Conservation (phyloP, 2,888 invertebrate species). For the Pollenia amentaria region DNA sequence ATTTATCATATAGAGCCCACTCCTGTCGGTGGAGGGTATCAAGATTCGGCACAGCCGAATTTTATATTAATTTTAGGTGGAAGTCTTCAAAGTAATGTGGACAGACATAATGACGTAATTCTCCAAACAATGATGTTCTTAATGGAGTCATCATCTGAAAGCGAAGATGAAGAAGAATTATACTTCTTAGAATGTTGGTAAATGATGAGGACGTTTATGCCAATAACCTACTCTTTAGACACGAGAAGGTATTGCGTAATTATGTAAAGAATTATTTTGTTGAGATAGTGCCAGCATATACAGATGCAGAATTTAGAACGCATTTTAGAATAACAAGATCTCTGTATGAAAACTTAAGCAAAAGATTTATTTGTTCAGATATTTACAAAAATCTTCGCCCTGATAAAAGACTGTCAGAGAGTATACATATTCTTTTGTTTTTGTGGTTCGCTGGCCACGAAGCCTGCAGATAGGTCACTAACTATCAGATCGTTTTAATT, state of each 20-base stretch:
- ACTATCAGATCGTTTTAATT: slow-evolving; percentile 48
- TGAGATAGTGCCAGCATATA: not conserved
- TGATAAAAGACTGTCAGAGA: slow-evolving; percentile 21
- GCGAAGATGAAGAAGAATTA: slow-evolving; percentile 2
- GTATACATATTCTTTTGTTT: slow-evolving; percentile 14
- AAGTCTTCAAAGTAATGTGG: not conserved
- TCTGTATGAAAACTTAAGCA: slow-evolving; percentile 27
- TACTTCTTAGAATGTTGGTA: not conserved
- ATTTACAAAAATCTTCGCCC: slow-evolving; percentile 17
- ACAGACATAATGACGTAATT: not conserved
- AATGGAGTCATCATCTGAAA: slow-evolving; percentile 16
- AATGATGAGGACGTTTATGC: not conserved
- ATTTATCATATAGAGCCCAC: too few relatives aligned
- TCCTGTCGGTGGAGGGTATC: too few relatives aligned
- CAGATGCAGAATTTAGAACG: slow-evolving; percentile 10
- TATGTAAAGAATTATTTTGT: slow-evolving; percentile 17
- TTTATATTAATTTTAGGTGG: too few relatives aligned
- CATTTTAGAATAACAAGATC: slow-evolving; percentile 11
- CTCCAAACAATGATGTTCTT: not conserved
- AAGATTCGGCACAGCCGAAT: too few relatives aligned
- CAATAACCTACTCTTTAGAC: not conserved
- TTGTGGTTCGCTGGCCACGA: slow-evolving; percentile 52
- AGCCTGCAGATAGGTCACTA: slow-evolving; percentile 41
- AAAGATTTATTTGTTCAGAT: not conserved
- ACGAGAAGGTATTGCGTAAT: slow-evolving; percentile 4